Conservation (phyloP, 2,888 invertebrate genomes). For the Apodemia zela region DNA sequence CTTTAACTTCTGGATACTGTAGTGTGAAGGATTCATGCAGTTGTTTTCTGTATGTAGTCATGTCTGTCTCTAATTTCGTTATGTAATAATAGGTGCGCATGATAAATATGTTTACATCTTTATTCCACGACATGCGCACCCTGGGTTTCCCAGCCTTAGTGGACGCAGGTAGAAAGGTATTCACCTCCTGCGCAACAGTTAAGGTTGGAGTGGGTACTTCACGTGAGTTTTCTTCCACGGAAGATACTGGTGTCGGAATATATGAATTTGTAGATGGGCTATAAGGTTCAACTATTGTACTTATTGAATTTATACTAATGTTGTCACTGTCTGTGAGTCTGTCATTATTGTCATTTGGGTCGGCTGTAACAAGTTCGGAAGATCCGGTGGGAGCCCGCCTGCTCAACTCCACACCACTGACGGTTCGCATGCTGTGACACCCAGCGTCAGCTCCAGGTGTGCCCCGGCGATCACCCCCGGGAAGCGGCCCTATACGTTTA, state of each 20-base stretch:
- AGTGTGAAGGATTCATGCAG: constrained; percentile 18
- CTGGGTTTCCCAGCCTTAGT: constrained; percentile 30
- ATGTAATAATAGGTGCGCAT: constrained; percentile 22
- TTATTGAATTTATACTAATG: not conserved
- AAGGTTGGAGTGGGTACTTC: not conserved
- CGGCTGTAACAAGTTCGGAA: constrained; percentile 15
- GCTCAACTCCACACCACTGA: constrained; percentile 9
- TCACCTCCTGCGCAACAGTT: constrained; percentile 1
- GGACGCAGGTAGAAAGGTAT: constrained; percentile 26
- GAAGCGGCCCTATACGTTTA: constrained; percentile 12
- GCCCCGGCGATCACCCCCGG: constrained; percentile 6
- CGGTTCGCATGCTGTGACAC: constrained; percentile 13
- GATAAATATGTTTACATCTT: constrained; percentile 19
- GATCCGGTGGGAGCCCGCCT: constrained; percentile 16
- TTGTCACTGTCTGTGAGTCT: not conserved
- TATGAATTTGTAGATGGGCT: not conserved
- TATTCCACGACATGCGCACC: constrained; percentile 22
- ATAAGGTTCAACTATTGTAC: not conserved
- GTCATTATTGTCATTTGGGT: not conserved
- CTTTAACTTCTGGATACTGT: constrained; percentile 21
- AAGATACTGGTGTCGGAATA: not conserved
- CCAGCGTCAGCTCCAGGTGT: constrained; percentile 13
- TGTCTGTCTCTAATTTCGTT: constrained; percentile 22
- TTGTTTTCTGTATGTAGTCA: constrained; percentile 20
- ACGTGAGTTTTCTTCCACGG: not conserved